Conservation (phyloP, 2,888 invertebrate species). For the Empis livida region DNA sequence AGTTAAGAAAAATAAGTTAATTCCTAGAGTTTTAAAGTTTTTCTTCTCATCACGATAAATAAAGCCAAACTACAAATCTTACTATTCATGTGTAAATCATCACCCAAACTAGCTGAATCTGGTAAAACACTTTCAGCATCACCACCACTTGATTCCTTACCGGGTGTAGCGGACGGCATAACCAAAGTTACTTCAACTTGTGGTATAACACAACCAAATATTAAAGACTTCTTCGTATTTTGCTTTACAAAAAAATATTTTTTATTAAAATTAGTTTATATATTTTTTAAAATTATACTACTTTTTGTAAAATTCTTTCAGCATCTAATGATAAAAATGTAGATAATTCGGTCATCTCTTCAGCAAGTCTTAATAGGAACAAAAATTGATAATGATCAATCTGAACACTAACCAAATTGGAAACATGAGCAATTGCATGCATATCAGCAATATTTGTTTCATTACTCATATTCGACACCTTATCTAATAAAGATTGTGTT, state of each 20-base stretch:
- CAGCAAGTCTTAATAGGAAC: conserved; percentile 72
- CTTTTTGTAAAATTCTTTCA: conserved; percentile 50
- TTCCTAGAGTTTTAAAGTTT: too few relatives aligned
- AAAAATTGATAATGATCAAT: conserved; percentile 89
- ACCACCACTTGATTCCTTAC: conserved; percentile 72
- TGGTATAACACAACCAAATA: conserved; percentile 66
- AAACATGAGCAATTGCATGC: conserved; percentile 68
- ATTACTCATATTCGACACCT: conserved; percentile 30
- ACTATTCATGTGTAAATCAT: conserved; percentile 54
- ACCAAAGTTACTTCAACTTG: conserved; percentile 80
- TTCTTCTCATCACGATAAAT: too few relatives aligned
- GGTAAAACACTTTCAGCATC: conserved; percentile 76
- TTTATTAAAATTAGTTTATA: not conserved
- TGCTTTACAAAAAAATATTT: conserved; percentile 18
- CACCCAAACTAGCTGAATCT: conserved; percentile 74
- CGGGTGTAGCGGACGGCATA: conserved; percentile 70
- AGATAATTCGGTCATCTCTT: conserved; percentile 65
- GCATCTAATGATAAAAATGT: conserved; percentile 70
- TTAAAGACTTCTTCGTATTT: conserved; percentile 39
- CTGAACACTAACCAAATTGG: conserved; percentile 76
- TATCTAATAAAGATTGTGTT: conserved; percentile 11
- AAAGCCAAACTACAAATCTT: conserved; percentile 22
- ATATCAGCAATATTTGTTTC: conserved; percentile 46
- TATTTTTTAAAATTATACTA: conserved; percentile 12
- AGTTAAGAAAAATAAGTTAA: too few relatives aligned